phyloP scores from a whole-genome alignment of 2,113 vertebrate species.

The Phainopepla nitens region DNA sequence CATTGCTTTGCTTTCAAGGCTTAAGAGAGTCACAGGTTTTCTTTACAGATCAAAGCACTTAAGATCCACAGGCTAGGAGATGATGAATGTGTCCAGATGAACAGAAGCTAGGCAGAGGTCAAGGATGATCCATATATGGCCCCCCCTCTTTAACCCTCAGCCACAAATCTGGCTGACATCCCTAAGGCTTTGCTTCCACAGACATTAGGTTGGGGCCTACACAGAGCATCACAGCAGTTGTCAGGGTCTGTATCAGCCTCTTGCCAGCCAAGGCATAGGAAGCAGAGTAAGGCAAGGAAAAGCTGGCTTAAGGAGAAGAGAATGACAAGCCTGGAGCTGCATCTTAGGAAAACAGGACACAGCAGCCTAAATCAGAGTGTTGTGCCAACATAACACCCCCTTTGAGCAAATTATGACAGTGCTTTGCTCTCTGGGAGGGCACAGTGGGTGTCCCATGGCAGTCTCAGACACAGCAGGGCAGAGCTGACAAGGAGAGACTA shows the following conservation, averaged over 20 bases:
- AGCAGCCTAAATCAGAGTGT: background rate
- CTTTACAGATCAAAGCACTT: background rate
- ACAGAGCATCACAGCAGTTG: background rate
- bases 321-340: background rate
- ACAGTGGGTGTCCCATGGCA: background rate
- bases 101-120: background rate
- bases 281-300: background rate
- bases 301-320: background rate
- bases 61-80: background rate
- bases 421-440: background rate
- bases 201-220: background rate
- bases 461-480: accelerated
- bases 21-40: background rate
- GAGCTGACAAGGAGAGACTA: background rate
- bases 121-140: background rate
- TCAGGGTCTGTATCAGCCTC: background rate
- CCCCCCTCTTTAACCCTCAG: background rate
- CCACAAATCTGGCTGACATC: background rate
- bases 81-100: background rate
- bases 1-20: background rate
- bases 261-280: background rate
- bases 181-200: background rate
- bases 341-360: background rate
- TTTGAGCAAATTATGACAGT: background rate
- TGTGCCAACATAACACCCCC: background rate